Conservation (phyloP, 2,113 vertebrate genomes). For the Labeo rohita region DNA sequence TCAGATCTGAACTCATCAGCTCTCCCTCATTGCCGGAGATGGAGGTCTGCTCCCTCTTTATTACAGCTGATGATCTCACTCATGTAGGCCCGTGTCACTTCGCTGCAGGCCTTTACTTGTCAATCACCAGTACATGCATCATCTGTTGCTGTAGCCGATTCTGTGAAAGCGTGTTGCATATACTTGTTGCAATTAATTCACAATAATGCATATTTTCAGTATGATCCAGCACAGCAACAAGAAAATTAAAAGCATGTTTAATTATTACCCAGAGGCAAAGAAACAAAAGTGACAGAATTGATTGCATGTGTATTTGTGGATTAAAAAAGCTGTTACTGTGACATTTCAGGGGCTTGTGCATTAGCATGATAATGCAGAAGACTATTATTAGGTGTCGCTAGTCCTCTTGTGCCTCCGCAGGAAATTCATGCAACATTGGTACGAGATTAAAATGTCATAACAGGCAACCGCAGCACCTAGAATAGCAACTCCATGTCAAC, state of each 20-base stretch:
- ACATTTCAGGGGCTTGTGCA: background rate
- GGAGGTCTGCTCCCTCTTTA: background rate
- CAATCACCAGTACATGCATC: background rate
- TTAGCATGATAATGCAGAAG: conserved; percentile 32
- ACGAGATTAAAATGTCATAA: conserved; percentile 41
- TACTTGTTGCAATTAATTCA: background rate
- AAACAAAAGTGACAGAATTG: background rate
- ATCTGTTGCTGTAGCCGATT: background rate
- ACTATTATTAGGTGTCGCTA: conserved; percentile 23
- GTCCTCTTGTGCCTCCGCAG: conserved; percentile 20
- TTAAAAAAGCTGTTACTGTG: background rate
- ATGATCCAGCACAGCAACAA: background rate
- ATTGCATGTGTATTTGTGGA: background rate
- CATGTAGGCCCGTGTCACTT: background rate
- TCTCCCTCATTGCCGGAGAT: background rate
- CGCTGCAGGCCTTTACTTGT: conserved; percentile 9
- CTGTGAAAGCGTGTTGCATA: background rate
- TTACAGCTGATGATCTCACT: conserved; percentile 20
- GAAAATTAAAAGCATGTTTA: background rate
- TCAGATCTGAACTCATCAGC: conserved; percentile 31
- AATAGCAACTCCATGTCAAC: conserved; percentile 38
- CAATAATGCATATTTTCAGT: background rate
- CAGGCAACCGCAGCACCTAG: conserved; percentile 7
- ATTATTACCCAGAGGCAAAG: background rate
- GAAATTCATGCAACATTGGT: conserved; percentile 39